Base-by-base conservation (phyloP, 2,113 vertebrate genomes). In the Octodon degus region DNA sequence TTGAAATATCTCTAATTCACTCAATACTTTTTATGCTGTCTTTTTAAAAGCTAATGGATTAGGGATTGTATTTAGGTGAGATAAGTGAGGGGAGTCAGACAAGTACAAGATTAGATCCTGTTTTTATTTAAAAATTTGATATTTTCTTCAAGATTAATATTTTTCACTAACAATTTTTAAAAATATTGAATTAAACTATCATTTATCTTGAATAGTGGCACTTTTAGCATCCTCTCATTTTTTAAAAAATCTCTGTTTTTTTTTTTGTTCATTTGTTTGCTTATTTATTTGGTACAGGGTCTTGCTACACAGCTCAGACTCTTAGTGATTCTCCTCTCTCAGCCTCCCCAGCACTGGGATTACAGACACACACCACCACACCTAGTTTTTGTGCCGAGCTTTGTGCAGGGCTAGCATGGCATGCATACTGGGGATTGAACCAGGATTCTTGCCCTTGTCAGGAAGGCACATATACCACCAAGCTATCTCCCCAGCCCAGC, bases 61-160 rank as follows among this genome's bases (percentile, higher is more conserved):
- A 82, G 50, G 32, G 30, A 27, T 27, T 47, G 50, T 12, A 55
- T 43, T 40, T 65, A n/a, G 12, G 70, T 96, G 47, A 47, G 25
- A 47, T 84, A 89, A 91, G 22, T 80, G 65, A 89, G 13, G 24
- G 16, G 11, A 94, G 47, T 63, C 82, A 92, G 9, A 77, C n/a
- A 95, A 92, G 11, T 79, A 14, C 16, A 83, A 24, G 19, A 58
- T 72, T 24, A 68, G 68, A 95, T 67, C 40, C 32, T 86, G 65
- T 47, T 93, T 95, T 81, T 81, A 81, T 58, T 68, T 79, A 83
- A 92, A 92, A 86, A 53, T 62, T 47, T 74, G 27, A 8, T 74
- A 80, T 85, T 74, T 79, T 88, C 34, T 92, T 86, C 43, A 74
- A 24, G 25, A 72, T 22, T 1, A 5, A 62, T 43, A 79, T 91